Base-by-base conservation (phyloP, 2,113 vertebrate genomes). In the Strigops habroptila region DNA sequence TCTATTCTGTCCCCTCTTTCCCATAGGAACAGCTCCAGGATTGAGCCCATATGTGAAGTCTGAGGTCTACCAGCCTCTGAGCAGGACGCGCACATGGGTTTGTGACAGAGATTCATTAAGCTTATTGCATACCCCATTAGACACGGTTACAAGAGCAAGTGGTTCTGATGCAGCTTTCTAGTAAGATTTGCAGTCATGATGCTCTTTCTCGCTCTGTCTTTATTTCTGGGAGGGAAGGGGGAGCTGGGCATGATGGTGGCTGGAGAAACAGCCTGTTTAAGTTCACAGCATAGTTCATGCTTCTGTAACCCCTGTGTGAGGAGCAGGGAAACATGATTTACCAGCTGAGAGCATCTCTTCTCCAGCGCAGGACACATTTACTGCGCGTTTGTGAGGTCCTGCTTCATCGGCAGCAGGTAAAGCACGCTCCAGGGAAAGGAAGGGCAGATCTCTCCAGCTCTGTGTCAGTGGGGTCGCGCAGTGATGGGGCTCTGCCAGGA, bases 31-130 rank as follows among this genome's bases (percentile, higher is more conserved):
- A 35, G 41, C 35, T 7, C 23, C 64, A 52, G 39, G 49, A 52
- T 0, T 33, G 49, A 78, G 33, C 35, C 39, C 49, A 51, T 25
- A 5, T 3, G 3, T 43, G 80, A 76, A 14, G 23, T 35, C 48
- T 77, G 59, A 93, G 43, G 12, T 35, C 33, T 82, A 52, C 46
- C 71, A 57, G 39, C 16, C 3, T n/a, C 52, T 35, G 39, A 62
- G 39, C 46, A 73, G 49, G 83, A 86, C 25, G 22, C 3, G 0
- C 70, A 62, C 39, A 24, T 4, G 41, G 69, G 59, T 9, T 95
- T 75, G 19, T 94, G 97, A 91, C 73, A 55, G 91, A 97, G 96
- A 96, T 91, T 87, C 95, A 94, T 94, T 96, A 96, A n/a, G 7
- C 43, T 73, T 84, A 92, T 86, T 97, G 95, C 94, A 93, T 6